Evolutionary conservation across 2,888 invertebrate genomes (phyloP).

Genomic region (Spodoptera picta): DNA sequence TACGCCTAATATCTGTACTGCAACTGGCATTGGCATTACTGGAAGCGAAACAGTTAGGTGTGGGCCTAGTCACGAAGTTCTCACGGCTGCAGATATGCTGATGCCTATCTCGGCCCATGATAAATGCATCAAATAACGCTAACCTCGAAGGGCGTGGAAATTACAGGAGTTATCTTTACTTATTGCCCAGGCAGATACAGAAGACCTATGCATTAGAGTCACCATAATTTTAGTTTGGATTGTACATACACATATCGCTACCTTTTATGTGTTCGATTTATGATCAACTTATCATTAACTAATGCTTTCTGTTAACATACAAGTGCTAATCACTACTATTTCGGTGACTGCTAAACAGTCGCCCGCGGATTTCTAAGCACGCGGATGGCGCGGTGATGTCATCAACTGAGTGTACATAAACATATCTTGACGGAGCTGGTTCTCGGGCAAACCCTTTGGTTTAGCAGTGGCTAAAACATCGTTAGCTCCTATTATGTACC

Average conservation of each 20-base stretch:
- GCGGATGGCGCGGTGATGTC: slow-evolving; percentile 46
- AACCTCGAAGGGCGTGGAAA: slow-evolving; percentile 38
- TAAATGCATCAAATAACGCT: slow-evolving; percentile 73
- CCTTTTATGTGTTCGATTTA: slow-evolving; percentile 14
- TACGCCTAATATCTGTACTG: slow-evolving; percentile 45
- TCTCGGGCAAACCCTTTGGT: slow-evolving; percentile 64
- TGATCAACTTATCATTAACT: slow-evolving; percentile 38
- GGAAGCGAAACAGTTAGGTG: slow-evolving; percentile 59
- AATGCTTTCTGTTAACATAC: slow-evolving; percentile 42
- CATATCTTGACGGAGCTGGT: slow-evolving; percentile 49
- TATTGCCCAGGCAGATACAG: slow-evolving; percentile 14
- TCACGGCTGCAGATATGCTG: slow-evolving; percentile 81
- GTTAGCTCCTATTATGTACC: slow-evolving; percentile 54
- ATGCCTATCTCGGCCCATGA: slow-evolving; percentile 77
- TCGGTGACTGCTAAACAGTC: slow-evolving; percentile 33
- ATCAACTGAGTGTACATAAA: slow-evolving; percentile 51
- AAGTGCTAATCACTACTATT: slow-evolving; percentile 48
- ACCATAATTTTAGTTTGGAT: slow-evolving; percentile 24
- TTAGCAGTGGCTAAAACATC: slow-evolving; percentile 57
- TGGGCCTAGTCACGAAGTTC: slow-evolving; percentile 79
- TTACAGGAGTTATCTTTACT: slow-evolving; percentile 46
- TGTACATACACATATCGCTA: slow-evolving; percentile 18
- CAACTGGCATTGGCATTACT: slow-evolving; percentile 59
- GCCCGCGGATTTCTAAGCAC: slow-evolving; percentile 23
- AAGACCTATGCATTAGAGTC: slow-evolving; percentile 16